Evolutionary conservation across 2,888 invertebrate species (phyloP), one percentile per base, ranked within the genome.

Genomic region (Drosophila hamatofila): DNA sequence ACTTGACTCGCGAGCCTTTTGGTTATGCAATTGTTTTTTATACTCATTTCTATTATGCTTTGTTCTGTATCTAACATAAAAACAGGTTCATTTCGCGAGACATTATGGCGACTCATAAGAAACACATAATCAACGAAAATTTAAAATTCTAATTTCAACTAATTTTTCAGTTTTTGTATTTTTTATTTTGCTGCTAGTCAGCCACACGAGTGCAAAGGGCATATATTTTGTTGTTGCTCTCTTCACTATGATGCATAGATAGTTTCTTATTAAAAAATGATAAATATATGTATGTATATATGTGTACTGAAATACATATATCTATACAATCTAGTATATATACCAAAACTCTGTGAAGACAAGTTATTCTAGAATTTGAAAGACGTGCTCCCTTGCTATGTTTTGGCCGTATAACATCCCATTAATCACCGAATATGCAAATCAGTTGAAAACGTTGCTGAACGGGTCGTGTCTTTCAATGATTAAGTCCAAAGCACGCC

Each of bases 61-160:
- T 12, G 30, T 55, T 11, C 12, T 46, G 9, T 11, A 23, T 27
- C 21, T 11, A 27, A 9, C 25, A 6, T 4, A 23, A 41, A 54
- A 80, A 72, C 77, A 58, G 73, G 81, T 80, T 80, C 52, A 12
- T 11, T 64, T 35, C 9, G 14, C 44, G 39, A 84, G 84, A 84
- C 84, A 75, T 72, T 56, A 44, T 81, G 84, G 84, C 89, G 84
- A 66, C 83, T 18, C 30, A 41, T 52, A 54, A 37, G 49, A 46
- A 41, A 25, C 48, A 18, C 49, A 30, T 9, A 57, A 52, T 54
- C 30, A 44, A 46, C 39, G 14, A 23, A 44, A 73, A 84, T 89
- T 84, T 84, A 56, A 87, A 87, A 64, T 84, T 89, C 79, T 68
- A 89, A 88, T 87, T 60, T 52, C 35, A 8, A 27, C 2, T 41